phyloP scores from a whole-genome alignment of 2,888 invertebrate genomes.

The Noctuana brunneofusca region DNA sequence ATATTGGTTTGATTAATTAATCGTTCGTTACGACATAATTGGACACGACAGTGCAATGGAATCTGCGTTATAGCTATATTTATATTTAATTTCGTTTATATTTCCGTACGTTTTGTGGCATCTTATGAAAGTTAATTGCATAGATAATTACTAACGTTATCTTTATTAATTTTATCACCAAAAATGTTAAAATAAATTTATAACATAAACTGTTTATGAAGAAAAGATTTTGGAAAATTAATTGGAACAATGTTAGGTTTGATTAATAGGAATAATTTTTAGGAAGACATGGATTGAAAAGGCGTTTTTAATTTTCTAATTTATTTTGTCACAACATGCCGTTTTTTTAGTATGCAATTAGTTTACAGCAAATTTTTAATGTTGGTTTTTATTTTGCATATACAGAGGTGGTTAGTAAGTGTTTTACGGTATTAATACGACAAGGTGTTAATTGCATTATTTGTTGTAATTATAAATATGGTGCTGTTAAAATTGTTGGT shows the following conservation, averaged over 20 bases:
- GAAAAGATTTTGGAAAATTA: constrained; percentile 4
- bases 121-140: constrained; percentile 44
- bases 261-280: constrained; percentile 19
- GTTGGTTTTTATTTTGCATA: constrained; percentile 17
- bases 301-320: constrained; percentile 31
- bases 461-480: constrained; percentile 35
- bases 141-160: constrained; percentile 10
- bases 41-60: constrained; percentile 43
- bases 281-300: constrained; percentile 37
- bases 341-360: not conserved
- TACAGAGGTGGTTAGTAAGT: constrained; percentile 37
- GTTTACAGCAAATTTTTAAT: not conserved
- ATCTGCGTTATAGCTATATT: constrained; percentile 31
- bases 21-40: constrained; percentile 49
- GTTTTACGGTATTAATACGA: constrained; percentile 59
- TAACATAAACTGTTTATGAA: not conserved
- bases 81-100: constrained; percentile 41
- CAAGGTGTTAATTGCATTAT: constrained; percentile 60
- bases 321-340: not conserved
- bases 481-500: constrained; percentile 14
- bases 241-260: not conserved
- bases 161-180: constrained; percentile 1
- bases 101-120: constrained; percentile 57
- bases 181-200: not conserved
- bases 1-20: constrained; percentile 54